These are phyloP conservation scores for Sinosuthora webbiana DNA, from an alignment of 2,113 vertebrate species.

Conservation along the genomic window DNA sequence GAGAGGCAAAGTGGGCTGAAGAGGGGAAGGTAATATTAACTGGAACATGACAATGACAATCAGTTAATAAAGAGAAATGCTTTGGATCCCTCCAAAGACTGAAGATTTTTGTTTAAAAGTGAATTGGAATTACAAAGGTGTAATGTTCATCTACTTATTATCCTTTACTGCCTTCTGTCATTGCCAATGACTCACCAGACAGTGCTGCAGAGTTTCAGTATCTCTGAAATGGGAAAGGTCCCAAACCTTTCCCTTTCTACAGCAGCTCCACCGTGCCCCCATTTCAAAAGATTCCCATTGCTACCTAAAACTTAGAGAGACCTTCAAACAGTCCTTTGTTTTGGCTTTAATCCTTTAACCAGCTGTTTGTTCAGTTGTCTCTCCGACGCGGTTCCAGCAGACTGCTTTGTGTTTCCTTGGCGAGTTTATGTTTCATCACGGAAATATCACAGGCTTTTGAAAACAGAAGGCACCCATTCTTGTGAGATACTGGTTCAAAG, in stretches of 20 bases:
- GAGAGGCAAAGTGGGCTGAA: background rate
- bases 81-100: background rate
- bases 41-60: background rate
- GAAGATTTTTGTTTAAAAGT: slow-evolving; percentile 6
- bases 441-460: slow-evolving; percentile 28
- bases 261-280: slow-evolving; percentile 2
- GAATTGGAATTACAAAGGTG: background rate
- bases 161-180: background rate
- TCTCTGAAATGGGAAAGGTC: slow-evolving; percentile 45
- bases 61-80: background rate
- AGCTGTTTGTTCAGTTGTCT: slow-evolving; percentile 57
- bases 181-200: slow-evolving; percentile 7
- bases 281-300: slow-evolving; percentile 46
- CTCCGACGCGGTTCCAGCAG: slow-evolving; percentile 9
- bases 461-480: background rate
- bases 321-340: slow-evolving; percentile 62
- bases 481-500: background rate
- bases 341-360: slow-evolving; percentile 60
- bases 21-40: background rate
- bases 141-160: slow-evolving; percentile 21
- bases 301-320: slow-evolving; percentile 35
- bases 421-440: slow-evolving; percentile 45
- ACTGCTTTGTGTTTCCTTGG: slow-evolving; percentile 55
- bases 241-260: slow-evolving; percentile 15
- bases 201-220: slow-evolving; percentile 11